Percentiles rank a stretch among this genome's conserved stretches.
Conservation (phyloP, 2,113 vertebrate genomes). For the Actenoides lindsayi region DNA sequence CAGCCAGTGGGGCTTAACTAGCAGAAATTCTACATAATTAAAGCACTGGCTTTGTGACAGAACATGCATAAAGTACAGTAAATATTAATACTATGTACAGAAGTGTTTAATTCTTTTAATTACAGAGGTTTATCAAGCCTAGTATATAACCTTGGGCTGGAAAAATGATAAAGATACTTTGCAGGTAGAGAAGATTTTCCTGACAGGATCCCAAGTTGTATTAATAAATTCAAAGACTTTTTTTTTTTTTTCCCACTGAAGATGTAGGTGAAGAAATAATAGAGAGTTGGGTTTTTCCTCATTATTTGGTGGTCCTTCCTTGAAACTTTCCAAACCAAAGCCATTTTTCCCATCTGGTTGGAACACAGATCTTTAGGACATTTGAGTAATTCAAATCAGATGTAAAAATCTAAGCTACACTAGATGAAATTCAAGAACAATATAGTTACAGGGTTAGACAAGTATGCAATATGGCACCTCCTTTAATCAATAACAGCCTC, state of each 20-base stretch:
- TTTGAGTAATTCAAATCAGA: conserved; percentile 67
- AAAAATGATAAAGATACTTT: conserved; percentile 1
- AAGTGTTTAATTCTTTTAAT: background rate
- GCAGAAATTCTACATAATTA: background rate
- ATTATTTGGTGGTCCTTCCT: conserved; percentile 54
- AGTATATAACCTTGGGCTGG: background rate
- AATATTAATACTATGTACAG: background rate
- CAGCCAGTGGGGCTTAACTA: background rate
- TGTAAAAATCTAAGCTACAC: conserved; percentile 54
- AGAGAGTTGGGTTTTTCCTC: background rate
- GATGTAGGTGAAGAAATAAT: background rate
- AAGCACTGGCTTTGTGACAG: conserved; percentile 3
- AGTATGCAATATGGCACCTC: conserved; percentile 55
- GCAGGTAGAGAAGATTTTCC: background rate
- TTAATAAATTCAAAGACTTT: background rate
- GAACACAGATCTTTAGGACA: conserved; percentile 56
- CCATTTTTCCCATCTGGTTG: conserved; percentile 59
- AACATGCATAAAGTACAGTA: background rate
- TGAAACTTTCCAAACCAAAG: conserved; percentile 54
- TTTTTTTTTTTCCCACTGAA: background rate
- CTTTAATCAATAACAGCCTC: conserved; percentile 63
- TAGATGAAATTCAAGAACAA: conserved; percentile 62
- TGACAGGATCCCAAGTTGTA: background rate
- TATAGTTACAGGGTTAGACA: conserved; percentile 49
- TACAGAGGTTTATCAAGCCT: background rate